Percentiles rank a stretch among this genome's conserved stretches.
Evolutionary conservation across 2,888 invertebrate species (phyloP).

Genomic region (Temnothorax unifasciatus): DNA sequence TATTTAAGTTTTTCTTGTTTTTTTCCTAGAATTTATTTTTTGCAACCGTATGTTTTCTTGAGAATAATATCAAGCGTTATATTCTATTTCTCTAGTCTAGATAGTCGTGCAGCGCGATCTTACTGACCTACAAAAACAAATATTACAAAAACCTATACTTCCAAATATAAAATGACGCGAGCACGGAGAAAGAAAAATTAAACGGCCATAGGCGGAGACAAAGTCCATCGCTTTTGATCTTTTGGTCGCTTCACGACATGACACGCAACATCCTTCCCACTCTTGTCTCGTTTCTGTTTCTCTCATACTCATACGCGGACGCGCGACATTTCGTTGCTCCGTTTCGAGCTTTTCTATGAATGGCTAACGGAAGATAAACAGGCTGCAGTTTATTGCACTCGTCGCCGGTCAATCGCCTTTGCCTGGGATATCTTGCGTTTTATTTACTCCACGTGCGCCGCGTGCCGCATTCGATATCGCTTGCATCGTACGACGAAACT

Average conservation of each 20-base stretch:
- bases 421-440: slow-evolving; percentile 63
- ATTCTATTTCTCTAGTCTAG: neutral
- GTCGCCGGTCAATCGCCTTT: slow-evolving; percentile 68
- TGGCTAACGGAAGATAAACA: slow-evolving; percentile 74
- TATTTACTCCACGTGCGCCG: slow-evolving; percentile 70
- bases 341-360: slow-evolving; percentile 67
- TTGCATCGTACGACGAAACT: slow-evolving; percentile 6
- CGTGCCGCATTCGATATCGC: slow-evolving; percentile 33
- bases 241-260: neutral
- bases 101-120: neutral
- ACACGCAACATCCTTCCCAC: neutral
- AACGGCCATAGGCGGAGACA: slow-evolving; percentile 55
- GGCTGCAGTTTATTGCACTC: slow-evolving; percentile 53
- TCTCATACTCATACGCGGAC: neutral
- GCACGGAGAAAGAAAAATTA: slow-evolving; percentile 58
- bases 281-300: neutral
- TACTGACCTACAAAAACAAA: neutral
- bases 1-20: neutral
- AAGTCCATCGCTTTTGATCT: slow-evolving; percentile 23
- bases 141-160: slow-evolving; percentile 47
- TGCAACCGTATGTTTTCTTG: neutral
- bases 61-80: neutral
- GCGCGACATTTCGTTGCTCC: slow-evolving; percentile 46
- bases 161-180: slow-evolving; percentile 50
- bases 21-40: neutral